Base-by-base conservation (phyloP, 2,797 vertebrate genomes). In the Cynopterus sphinx region DNA sequence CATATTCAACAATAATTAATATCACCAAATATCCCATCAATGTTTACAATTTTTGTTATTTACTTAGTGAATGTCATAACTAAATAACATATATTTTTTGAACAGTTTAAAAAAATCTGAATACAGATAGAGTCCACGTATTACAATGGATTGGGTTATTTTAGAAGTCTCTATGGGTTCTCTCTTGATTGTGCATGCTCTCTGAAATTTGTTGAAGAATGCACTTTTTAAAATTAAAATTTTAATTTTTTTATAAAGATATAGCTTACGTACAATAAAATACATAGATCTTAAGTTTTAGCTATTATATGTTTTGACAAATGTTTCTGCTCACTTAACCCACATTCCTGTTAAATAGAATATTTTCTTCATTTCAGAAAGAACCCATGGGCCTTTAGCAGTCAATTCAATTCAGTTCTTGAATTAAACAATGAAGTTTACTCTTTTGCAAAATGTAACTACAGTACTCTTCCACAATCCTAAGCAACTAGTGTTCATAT, bases 151-250 rank as follows among this genome's bases (percentile, higher is more conserved):
- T 74, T 61, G 36, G 51, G 85, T 71, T 90, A n/a, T 28, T 87
- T 33, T 74, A 24, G 46, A 73, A 53, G 68, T 79, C 65, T 70
- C 28, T 53, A 2, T 31, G 16, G 22, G 26, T 67, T 87, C 41
- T 82, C 43, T 49, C 41, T 31, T 57, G 16, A 19, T 77, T 90
- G 79, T n/a, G 24, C 17, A 26, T 2, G 33, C 21, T 74, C 9
- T 41, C 74, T 26, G 46, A 59, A 91, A 65, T 74, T 89, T 87
- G 26, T 91, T 70, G 59, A 96, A 81, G 53, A 87, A 41, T 70
- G 39, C 51, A 15, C 65, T 75, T 75, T 49, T 46, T 63, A 49
- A 49, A 49, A 49, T 49, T 16, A 49, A 49, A 49, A 70, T 55
- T 63, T 95, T 68, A 83, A 68, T 68, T 28, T 81, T 68, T 65